Conservation (phyloP, 2,888 invertebrate species). For the Uloborus plumipes region DNA sequence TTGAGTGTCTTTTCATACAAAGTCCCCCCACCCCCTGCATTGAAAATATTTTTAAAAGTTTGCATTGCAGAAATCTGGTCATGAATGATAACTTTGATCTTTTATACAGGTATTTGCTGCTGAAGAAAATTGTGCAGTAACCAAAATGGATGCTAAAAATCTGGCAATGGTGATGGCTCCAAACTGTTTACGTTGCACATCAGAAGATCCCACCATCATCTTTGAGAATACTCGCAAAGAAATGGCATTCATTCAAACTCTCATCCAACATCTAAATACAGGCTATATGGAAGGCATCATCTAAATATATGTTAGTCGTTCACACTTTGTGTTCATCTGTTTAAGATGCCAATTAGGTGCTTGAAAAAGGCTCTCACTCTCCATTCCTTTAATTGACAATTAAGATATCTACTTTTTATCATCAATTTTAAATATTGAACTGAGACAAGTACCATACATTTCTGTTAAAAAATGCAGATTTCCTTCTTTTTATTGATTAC, state of each 20-base stretch:
- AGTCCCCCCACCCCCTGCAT: no score
- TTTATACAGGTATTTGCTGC: slow-evolving; percentile 62
- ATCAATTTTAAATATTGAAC: no score
- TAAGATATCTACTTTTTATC: no score
- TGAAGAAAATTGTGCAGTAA: slow-evolving; percentile 74
- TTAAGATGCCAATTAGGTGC: no score
- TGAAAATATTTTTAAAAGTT: no score
- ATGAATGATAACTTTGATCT: no score
- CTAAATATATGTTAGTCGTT: slow-evolving; percentile 18
- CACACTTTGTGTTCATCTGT: slow-evolving; percentile 9
- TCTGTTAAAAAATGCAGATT: no score
- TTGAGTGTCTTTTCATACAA: no score
- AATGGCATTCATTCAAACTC: slow-evolving; percentile 96
- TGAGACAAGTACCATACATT: no score
- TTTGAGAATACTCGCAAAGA: slow-evolving; percentile 97
- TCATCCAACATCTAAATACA: slow-evolving; percentile 94
- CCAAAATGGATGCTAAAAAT: slow-evolving; percentile 98
- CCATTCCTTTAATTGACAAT: no score
- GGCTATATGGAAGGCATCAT: slow-evolving; percentile 75
- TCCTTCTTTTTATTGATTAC: no score
- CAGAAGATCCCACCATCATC: slow-evolving; percentile 92
- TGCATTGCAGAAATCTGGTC: not conserved
- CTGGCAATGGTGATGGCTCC: slow-evolving; percentile 99
- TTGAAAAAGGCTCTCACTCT: no score
- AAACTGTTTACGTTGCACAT: slow-evolving; percentile 94